These are phyloP conservation scores for Ia io DNA, from an alignment of 2,113 vertebrate genomes.

Conservation along the genomic window DNA sequence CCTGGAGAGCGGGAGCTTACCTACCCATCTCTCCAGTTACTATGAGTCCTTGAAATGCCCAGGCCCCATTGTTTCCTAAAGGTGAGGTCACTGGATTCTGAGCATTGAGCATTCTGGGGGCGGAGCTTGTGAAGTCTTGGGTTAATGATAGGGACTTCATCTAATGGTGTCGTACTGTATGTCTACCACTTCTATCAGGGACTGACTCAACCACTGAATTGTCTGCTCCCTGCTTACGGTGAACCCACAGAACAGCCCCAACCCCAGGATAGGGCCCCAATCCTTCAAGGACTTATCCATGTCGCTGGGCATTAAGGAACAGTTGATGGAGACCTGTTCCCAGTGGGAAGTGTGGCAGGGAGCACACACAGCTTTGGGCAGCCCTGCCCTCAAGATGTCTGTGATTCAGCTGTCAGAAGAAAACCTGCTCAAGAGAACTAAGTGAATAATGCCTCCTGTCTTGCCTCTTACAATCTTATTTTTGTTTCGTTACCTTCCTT, in stretches of 20 bases:
- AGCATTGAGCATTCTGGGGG: not conserved
- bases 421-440: not conserved
- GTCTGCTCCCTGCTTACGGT: not conserved
- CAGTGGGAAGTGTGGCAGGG: not conserved
- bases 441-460: not conserved
- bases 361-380: not conserved
- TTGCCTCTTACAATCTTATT: not conserved
- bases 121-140: not conserved
- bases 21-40: constrained; percentile 43
- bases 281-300: not conserved
- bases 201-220: not conserved
- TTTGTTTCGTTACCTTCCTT: not conserved
- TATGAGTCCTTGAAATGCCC: constrained; percentile 38
- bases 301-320: not conserved
- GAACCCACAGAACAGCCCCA: not conserved
- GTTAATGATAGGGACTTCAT: not conserved
- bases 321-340: not conserved
- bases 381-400: not conserved
- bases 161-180: not conserved
- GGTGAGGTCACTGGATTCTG: constrained; percentile 49
- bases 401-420: not conserved
- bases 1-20: not conserved
- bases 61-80: constrained; percentile 56
- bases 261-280: not conserved
- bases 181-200: not conserved